These are phyloP conservation scores for Corythornis vintsioides DNA, from an alignment of 2,113 vertebrate genomes.

Conservation along the genomic window DNA sequence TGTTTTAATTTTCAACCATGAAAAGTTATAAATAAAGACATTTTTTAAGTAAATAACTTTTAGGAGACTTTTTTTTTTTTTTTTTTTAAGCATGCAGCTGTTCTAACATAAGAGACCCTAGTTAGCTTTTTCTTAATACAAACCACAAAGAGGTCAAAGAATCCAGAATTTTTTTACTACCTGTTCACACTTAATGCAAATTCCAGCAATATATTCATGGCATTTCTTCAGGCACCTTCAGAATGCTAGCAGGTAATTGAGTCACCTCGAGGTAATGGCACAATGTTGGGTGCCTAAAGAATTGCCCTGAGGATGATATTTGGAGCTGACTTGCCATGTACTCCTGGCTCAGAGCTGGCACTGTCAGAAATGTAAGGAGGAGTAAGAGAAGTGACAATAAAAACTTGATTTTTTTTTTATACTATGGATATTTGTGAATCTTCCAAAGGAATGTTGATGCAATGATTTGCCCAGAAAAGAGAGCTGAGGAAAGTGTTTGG, in stretches of 20 bases:
- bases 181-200: conserved; percentile 48
- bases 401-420: not conserved
- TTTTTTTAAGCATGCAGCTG: conserved; percentile 54
- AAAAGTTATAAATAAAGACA: conserved; percentile 41
- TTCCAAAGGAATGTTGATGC: not conserved
- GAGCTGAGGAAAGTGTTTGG: not conserved
- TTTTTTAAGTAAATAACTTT: conserved; percentile 36
- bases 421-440: not conserved
- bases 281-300: conserved; percentile 6
- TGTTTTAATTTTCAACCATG: conserved; percentile 23
- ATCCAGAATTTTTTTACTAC: conserved; percentile 32
- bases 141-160: conserved; percentile 51
- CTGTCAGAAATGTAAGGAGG: not conserved
- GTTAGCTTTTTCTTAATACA: conserved; percentile 3
- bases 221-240: conserved; percentile 49
- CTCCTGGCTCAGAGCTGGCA: not conserved
- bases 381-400: not conserved
- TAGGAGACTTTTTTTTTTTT: conserved; percentile 17
- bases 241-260: conserved; percentile 55
- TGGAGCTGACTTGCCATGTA: not conserved
- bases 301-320: conserved; percentile 34
- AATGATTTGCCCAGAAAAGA: not conserved
- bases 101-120: conserved; percentile 12
- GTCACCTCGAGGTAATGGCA: conserved; percentile 28
- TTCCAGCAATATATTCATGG: conserved; percentile 35